Conservation (phyloP, 2,888 invertebrate genomes). For the Melanostoma scalare region DNA sequence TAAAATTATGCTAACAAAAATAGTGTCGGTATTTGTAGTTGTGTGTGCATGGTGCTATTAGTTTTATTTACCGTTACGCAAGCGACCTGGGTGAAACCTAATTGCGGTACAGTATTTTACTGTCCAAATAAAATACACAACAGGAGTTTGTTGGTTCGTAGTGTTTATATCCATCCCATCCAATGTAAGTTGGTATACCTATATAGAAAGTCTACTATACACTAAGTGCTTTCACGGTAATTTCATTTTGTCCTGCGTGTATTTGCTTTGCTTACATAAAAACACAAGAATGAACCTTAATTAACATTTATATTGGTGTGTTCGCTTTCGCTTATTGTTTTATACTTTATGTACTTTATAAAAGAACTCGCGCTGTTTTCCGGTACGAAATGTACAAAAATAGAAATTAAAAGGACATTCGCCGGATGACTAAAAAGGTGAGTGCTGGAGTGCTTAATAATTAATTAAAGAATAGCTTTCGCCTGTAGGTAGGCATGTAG, state of each 20-base stretch:
- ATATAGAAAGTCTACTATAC: not conserved
- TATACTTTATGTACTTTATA: slow-evolving; percentile 8
- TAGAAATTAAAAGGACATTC: slow-evolving; percentile 8
- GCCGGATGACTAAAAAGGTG: too few species aligned
- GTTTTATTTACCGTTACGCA: slow-evolving; percentile 34
- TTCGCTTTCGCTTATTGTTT: slow-evolving; percentile 22
- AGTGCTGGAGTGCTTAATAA: too few species aligned
- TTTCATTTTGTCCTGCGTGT: slow-evolving; percentile 42
- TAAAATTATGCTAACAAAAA: slow-evolving; percentile 26
- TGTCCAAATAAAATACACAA: slow-evolving; percentile 58
- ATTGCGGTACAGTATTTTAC: slow-evolving; percentile 61
- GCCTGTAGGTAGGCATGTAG: too few species aligned
- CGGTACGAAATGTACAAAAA: slow-evolving; percentile 3
- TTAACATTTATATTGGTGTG: slow-evolving; percentile 34
- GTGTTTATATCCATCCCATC: not conserved
- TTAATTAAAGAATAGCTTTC: too few species aligned
- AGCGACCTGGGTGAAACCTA: slow-evolving; percentile 57
- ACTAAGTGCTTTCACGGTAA: slow-evolving; percentile 51
- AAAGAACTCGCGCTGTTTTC: slow-evolving; percentile 3
- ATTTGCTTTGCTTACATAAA: slow-evolving; percentile 43
- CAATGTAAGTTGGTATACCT: not conserved
- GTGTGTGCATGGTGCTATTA: slow-evolving; percentile 9
- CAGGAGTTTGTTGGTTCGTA: slow-evolving; percentile 6
- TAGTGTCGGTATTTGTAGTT: slow-evolving; percentile 3
- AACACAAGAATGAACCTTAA: slow-evolving; percentile 15